Evolutionary conservation across 2,888 invertebrate species (phyloP), one percentile per base, ranked within the genome.

Genomic region (Spisula solida): DNA sequence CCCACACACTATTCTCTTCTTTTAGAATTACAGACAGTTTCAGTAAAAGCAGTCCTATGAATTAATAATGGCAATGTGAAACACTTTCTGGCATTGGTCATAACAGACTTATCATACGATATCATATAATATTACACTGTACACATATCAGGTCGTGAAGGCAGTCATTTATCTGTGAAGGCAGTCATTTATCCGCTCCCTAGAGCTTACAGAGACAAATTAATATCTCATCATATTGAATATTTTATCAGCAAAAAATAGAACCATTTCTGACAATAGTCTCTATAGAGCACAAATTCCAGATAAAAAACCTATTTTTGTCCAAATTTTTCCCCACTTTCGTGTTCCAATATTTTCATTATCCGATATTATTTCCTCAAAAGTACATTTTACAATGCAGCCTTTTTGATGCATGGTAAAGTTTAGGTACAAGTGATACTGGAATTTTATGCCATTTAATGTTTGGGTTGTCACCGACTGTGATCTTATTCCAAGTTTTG

Each of bases 1-100:
- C 60, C 10, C 25, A 66, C 25, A 12, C 20, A n/a, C 25, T 66
- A 66, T 66, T 66, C 25, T 66, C 60, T 84, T 84, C 31, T 75
- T 84, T 84, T 31, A 20, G 55, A 18, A 16, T 75, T 34, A 10
- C 34, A 75, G 47, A 85, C 75, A 85, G 79, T 79, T 78, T 75
- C 48, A 34, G 85, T 85, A 85, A 85, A 78, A 79, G 85, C 79
- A 51, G 25, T 78, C 25, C 34, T 79, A 85, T 85, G 85, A 85
- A 85, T 85, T 79, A 85, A 85, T 85, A 85, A 85, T 85, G 29
- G 34, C 25, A 34, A 79, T 12, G 5, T 55, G 78, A 79, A 41
- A 55, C 55, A 20, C 0, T 85, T 56, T 55, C 70, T 79, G 66
- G 79, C 79, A 85, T 51, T 34, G 41, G 78, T 55, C 41, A 56